These are phyloP conservation scores for Esperia sulphurella DNA, from an alignment of 2,888 invertebrate genomes.

Conservation along the genomic window DNA sequence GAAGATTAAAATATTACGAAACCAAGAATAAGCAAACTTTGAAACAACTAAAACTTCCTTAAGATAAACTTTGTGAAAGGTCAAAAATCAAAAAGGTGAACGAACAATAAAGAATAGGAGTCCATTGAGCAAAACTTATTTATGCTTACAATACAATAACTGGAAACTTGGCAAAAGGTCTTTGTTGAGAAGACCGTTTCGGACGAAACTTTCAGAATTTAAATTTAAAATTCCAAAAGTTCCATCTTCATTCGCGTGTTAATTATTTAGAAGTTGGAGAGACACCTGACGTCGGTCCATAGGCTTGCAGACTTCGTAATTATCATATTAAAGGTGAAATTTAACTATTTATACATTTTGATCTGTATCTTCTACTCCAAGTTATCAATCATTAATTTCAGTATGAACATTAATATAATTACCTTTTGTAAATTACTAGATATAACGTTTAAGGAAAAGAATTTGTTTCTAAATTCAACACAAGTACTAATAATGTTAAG, in stretches of 20 bases:
- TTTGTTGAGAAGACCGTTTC: constrained; percentile 21
- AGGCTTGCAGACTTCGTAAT: constrained; percentile 16
- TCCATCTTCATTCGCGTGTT: constrained; percentile 49
- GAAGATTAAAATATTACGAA: no score
- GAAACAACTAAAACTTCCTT: no score
- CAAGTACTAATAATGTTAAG: no score
- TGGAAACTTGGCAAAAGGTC: constrained; percentile 5
- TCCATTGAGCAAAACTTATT: constrained; percentile 4
- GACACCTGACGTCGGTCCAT: constrained; percentile 49
- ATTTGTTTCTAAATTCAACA: no score
- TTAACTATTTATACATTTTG: not conserved
- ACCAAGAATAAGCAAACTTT: no score
- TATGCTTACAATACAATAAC: constrained; percentile 10
- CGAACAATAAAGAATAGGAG: not conserved
- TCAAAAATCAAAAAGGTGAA: not conserved
- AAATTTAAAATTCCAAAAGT: constrained; percentile 52
- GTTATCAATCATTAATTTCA: no score
- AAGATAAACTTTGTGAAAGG: not conserved
- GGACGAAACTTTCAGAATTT: constrained; percentile 52
- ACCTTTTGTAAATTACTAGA: no score
- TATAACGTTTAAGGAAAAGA: no score
- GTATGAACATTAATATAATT: no score
- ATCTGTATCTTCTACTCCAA: no score
- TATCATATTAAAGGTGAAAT: not conserved
- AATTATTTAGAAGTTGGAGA: constrained; percentile 55